These are phyloP conservation scores for Thalassophryne amazonica DNA, from an alignment of 2,797 vertebrate genomes.

Conservation along the genomic window DNA sequence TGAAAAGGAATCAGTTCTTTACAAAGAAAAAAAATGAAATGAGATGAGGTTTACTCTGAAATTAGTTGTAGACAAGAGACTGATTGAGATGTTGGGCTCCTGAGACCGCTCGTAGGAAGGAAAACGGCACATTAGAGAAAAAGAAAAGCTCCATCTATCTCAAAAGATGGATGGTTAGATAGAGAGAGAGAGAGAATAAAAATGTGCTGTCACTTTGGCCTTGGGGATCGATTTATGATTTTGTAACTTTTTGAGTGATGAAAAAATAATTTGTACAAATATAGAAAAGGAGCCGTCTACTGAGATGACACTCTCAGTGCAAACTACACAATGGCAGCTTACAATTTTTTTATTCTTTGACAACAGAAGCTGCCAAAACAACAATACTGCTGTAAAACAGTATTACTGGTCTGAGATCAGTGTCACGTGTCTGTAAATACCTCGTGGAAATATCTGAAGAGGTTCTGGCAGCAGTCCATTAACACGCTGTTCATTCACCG, in stretches of 20 bases:
- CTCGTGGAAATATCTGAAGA: constrained; percentile 98
- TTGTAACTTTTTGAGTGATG: constrained; percentile 28
- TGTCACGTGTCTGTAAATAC: constrained; percentile 67
- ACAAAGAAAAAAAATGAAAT: constrained; percentile 66
- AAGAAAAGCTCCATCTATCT: neutral
- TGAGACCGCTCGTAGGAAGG: constrained; percentile 66
- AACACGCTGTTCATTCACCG: constrained; percentile 92
- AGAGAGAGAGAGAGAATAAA: neutral
- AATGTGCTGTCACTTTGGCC: constrained; percentile 27
- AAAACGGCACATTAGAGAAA: neutral
- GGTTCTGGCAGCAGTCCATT: constrained; percentile 93
- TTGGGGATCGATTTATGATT: constrained; percentile 16
- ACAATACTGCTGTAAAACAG: too few relatives aligned
- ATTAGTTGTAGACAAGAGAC: constrained; percentile 86
- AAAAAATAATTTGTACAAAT: constrained; percentile 15
- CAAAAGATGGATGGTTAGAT: constrained; percentile 45
- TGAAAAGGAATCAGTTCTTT: constrained; percentile 90
- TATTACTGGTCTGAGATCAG: neutral
- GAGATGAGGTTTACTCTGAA: constrained; percentile 92
- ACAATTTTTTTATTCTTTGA: neutral
- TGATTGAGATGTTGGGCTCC: constrained; percentile 87
- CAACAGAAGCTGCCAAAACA: too few relatives aligned
- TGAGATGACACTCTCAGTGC: neutral
- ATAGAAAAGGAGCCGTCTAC: neutral
- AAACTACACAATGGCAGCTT: constrained; percentile 7